Conservation (phyloP, 2,888 invertebrate genomes). For the Oxyscelio sp. region DNA sequence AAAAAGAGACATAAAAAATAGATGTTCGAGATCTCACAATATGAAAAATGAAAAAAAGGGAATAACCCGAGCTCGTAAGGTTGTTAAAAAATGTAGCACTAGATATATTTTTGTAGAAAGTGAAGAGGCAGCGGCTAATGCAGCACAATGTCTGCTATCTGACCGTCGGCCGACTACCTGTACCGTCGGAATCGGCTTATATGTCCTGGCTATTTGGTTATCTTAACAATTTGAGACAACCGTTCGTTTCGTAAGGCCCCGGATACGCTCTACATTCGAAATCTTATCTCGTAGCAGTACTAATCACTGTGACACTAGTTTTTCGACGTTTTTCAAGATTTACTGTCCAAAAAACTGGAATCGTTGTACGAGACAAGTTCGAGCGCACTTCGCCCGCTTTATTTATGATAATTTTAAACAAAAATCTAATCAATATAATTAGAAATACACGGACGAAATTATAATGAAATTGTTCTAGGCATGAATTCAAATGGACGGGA, state of each 20-base stretch:
- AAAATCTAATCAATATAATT: slow-evolving; percentile 55
- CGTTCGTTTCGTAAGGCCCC: slow-evolving; percentile 65
- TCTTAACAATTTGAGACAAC: slow-evolving; percentile 70
- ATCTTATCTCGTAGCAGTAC: slow-evolving; percentile 60
- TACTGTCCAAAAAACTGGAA: slow-evolving; percentile 53
- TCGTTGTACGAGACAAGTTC: slow-evolving; percentile 42
- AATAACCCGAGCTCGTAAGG: no score
- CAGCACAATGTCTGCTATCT: slow-evolving; percentile 14
- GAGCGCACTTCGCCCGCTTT: not conserved
- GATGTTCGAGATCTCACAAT: no score
- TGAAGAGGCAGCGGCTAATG: slow-evolving; percentile 19
- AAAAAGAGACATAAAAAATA: no score
- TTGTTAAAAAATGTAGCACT: not conserved
- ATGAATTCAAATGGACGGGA: no score
- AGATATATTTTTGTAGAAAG: slow-evolving; percentile 25
- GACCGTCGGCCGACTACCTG: slow-evolving; percentile 76
- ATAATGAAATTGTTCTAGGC: no score
- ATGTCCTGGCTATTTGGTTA: slow-evolving; percentile 61
- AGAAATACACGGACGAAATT: slow-evolving; percentile 55
- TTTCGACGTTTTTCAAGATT: slow-evolving; percentile 63
- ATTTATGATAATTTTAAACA: slow-evolving; percentile 51
- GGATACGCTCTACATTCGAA: slow-evolving; percentile 64
- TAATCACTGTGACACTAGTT: slow-evolving; percentile 60
- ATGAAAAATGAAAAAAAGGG: no score
- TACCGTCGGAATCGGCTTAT: slow-evolving; percentile 78